phyloP scores from a whole-genome alignment of 2,888 invertebrate species.

The Machimus atricapillus region DNA sequence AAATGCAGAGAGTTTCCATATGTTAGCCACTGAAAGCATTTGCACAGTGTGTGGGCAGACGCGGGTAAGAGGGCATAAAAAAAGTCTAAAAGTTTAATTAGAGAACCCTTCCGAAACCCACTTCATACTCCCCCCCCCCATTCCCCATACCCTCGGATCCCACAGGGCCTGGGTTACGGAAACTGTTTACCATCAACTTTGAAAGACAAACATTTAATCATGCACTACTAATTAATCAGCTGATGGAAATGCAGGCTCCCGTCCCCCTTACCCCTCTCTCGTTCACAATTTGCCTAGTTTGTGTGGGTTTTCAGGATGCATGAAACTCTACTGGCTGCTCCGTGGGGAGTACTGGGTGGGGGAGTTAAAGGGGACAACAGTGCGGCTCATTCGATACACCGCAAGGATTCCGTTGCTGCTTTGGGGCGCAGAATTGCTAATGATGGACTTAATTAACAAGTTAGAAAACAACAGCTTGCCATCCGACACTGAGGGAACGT shows the following conservation, averaged over 20 bases:
- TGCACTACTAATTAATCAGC: conserved; percentile 14
- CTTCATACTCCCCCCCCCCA: neutral
- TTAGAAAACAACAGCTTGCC: neutral
- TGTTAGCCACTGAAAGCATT: neutral
- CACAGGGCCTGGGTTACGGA: neutral
- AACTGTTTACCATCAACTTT: neutral
- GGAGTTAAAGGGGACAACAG: neutral
- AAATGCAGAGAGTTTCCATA: neutral
- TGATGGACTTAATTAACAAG: conserved; percentile 3
- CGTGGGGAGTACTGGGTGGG: neutral
- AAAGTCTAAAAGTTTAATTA: neutral
- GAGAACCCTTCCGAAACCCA: neutral
- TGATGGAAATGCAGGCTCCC: neutral
- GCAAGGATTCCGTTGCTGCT: neutral
- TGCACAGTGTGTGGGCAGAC: neutral
- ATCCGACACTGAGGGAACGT: neutral
- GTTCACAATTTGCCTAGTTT: neutral
- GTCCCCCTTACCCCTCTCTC: neutral
- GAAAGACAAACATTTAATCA: conserved; percentile 1
- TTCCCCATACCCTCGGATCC: too few relatives aligned
- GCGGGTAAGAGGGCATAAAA: neutral
- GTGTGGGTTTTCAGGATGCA: neutral
- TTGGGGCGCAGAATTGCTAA: neutral
- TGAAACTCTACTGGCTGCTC: neutral
- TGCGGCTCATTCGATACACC: neutral